A percentile compares a stretch with the other conserved stretches of the same genome.
phyloP scores from a whole-genome alignment of 30 jellyfish, hydroid and myxozoan genomes.

The Cassiopea andromeda region DNA sequence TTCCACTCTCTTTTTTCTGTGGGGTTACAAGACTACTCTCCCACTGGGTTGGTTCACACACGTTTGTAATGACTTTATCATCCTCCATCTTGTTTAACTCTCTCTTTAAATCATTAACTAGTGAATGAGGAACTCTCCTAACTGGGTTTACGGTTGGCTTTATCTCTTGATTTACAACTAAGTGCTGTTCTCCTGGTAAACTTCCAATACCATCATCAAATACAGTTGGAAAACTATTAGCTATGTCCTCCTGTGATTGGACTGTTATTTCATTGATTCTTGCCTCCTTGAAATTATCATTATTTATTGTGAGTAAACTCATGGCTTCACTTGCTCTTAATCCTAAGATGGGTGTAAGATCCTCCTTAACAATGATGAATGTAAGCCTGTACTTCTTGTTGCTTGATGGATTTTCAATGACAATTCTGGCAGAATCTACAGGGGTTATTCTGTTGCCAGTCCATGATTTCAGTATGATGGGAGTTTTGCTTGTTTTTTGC shows the following conservation, averaged over 20 bases:
- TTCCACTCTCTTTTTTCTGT: conserved; percentile 43
- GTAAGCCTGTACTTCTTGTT: conserved; percentile 55
- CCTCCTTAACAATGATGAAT: conserved; percentile 37
- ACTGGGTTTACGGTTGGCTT: conserved; percentile 56
- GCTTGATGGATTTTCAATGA: conserved; percentile 21
- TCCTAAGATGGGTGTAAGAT: conserved; percentile 60
- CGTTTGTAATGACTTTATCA: conserved; percentile 46
- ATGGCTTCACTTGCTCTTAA: conserved; percentile 36
- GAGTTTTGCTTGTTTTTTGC: not conserved
- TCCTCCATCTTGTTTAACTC: conserved; percentile 47
- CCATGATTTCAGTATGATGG: conserved; percentile 41
- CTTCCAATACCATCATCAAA: conserved; percentile 53
- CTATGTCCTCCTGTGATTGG: conserved; percentile 53
- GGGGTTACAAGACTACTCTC: conserved; percentile 49
- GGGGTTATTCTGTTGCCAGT: conserved; percentile 51
- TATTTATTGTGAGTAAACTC: conserved; percentile 52
- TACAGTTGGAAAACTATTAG: conserved; percentile 41
- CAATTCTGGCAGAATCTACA: conserved; percentile 35
- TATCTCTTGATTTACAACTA: conserved; percentile 56
- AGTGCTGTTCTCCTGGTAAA: conserved; percentile 47
- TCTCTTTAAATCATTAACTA: conserved; percentile 42
- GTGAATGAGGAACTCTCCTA: conserved; percentile 58
- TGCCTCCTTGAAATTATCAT: conserved; percentile 54
- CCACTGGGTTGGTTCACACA: conserved; percentile 60
- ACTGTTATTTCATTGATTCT: conserved; percentile 46